Base-by-base conservation (phyloP, 2,113 vertebrate genomes). In the Odobenus rosmarus region DNA sequence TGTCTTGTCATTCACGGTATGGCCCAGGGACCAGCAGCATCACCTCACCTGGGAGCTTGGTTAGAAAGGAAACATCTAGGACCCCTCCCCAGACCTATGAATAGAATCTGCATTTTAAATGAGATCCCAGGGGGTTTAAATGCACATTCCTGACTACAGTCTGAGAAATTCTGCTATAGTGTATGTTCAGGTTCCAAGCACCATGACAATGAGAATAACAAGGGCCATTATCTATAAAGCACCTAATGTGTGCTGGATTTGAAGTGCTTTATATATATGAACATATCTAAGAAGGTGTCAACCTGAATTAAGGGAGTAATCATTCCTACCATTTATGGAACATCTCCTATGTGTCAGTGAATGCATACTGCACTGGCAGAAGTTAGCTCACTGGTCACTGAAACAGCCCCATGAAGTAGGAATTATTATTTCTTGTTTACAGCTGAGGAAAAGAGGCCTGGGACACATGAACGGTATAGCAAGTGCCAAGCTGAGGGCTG, bases 21-120 rank as follows among this genome's bases (percentile, higher is more conserved):
- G 69, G 49, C 26, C 31, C 10, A 0, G 0, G 31, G 9, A n/a
- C 64, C 15, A 13, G 59, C 4, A 7, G 71, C 3, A n/a, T 46
- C 15, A 57, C 55, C 18, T 62, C 36, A n/a, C 33, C 14, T 12
- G 36, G 61, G 79, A 61, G 51, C 79, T 83, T 59, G 36, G 36
- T 57, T 86, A 64, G 81, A 31, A 76, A 72, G 4, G 59, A 55
- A 76, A 71, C 23, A 6, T 36, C 57, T 53, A 55, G 33, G 90
- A 21, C 23, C 28, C 42, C 49, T 4, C 23, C 79, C 33, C 1
- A 18, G 80, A 13, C 19, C 69, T 74, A 33, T 42, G 76, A 81
- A 93, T 28, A 82, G 77, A 81, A 85, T 74, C 80, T 51, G 51
- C 61, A 53, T 83, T 55, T 79, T 93, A 95, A 77, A 77, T 12